A percentile compares a stretch with the other conserved stretches of the same genome.
phyloP scores from a whole-genome alignment of 2,113 vertebrate species.

The Myotis brandtii region DNA sequence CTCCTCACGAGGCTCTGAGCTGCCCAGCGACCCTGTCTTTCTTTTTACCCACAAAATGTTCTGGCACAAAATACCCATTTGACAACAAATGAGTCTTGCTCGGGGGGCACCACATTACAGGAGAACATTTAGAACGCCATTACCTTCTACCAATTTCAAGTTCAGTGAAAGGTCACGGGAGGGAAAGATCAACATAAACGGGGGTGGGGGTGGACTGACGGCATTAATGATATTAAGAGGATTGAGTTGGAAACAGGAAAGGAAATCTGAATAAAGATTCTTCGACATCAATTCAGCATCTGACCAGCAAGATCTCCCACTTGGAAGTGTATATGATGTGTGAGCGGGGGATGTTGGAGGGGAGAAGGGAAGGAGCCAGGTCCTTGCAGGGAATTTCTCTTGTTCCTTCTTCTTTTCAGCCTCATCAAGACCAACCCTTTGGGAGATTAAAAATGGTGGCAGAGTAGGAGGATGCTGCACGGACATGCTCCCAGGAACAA shows the following conservation, averaged over 20 bases:
- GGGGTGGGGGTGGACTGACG: background rate
- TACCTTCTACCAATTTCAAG: background rate
- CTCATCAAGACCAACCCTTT: background rate
- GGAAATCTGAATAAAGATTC: conserved; percentile 50
- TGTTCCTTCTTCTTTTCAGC: background rate
- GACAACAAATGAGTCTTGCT: background rate
- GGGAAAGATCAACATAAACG: background rate
- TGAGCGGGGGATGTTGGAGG: background rate
- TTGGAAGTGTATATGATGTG: background rate
- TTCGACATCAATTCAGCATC: background rate
- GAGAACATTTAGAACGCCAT: background rate
- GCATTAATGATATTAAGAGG: background rate
- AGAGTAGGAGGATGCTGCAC: too few relatives aligned
- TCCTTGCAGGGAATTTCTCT: background rate
- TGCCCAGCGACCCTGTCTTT: background rate
- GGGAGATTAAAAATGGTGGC: too few relatives aligned
- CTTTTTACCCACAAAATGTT: background rate
- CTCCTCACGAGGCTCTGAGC: background rate
- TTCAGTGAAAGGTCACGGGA: background rate
- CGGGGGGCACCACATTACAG: background rate
- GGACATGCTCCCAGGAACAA: too few relatives aligned
- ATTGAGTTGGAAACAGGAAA: background rate
- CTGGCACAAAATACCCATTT: background rate
- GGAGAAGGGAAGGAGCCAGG: background rate
- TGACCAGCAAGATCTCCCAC: background rate